Base-by-base conservation (phyloP, 2,888 invertebrate genomes). In the Spisula subtruncata region DNA sequence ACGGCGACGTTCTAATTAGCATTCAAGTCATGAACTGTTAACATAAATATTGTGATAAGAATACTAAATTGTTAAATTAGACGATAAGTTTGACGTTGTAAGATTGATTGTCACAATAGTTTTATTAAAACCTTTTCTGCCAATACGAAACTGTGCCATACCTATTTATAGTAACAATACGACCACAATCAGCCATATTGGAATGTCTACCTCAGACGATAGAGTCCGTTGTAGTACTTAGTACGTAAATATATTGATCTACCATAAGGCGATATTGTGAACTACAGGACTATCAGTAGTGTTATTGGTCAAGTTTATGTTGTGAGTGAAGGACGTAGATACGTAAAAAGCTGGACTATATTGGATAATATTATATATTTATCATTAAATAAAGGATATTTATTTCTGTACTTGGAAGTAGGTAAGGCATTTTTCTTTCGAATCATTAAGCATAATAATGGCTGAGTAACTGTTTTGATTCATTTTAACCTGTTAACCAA, bases 131-230 rank as follows among this genome's bases (percentile, higher is more conserved):
- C 60, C 10, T 66, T 66, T n/a, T 66, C 60, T n/a, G n/a, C 10
- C 25, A 66, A 66, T 66, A 25, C 60, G 60, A 66, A 66, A 66
- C 60, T 25, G 8, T 66, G 25, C 10, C 25, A 6, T 25, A 4
- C 25, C 60, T 66, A 66, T 66, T 66, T 66, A 66, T 66, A 66
- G 60, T 10, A 25, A 5, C 0, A 25, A 8, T 25, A 66, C n/a
- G 60, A 66, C 60, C 25, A n/a, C 60, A 66, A 66, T n/a, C 60
- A 66, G 60, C 60, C 60, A 66, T 66, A 25, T 66, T 56, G 20
- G 12, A 54, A 54, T 14, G 14, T n/a, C n/a, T n/a, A n/a, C n/a
- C 56, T 56, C 56, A 56, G 14, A 20, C 60, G 60, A 6, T 5
- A 6, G 60, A 60, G 25, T 66, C 60, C 25, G 10, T 12, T 6